Evolutionary conservation across 2,113 vertebrate genomes (phyloP).

Genomic region (Aramus guarauna): DNA sequence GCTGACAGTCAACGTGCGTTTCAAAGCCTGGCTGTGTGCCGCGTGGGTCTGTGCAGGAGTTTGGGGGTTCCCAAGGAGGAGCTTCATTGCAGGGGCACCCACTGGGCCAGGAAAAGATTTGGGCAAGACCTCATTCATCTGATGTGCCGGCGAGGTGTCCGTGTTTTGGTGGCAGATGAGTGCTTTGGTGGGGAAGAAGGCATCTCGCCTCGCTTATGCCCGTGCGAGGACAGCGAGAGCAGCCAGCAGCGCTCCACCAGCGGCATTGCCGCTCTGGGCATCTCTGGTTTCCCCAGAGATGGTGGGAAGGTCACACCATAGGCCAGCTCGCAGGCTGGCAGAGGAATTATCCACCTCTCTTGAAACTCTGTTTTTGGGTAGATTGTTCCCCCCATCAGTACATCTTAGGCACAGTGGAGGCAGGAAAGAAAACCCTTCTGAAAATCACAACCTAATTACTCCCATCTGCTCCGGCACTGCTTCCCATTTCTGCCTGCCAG

Average conservation of each 20-base stretch:
- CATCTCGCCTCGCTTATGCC: not conserved
- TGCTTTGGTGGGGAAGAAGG: not conserved
- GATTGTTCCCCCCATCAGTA: not conserved
- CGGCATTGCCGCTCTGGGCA: accelerated
- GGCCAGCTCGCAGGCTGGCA: not conserved
- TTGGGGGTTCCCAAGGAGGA: not conserved
- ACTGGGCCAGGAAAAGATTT: not conserved
- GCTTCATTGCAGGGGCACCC: not conserved
- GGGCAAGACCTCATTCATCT: not conserved
- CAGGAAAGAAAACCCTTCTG: conserved; percentile 63
- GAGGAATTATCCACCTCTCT: not conserved
- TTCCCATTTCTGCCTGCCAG: conserved; percentile 75
- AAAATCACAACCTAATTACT: conserved; percentile 76
- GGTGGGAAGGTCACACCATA: not conserved
- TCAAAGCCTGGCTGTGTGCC: accelerated
- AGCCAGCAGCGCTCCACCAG: not conserved
- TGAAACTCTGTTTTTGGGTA: not conserved
- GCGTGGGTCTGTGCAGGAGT: accelerated
- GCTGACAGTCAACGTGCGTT: not conserved
- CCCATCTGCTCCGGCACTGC: conserved; percentile 74
- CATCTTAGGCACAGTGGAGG: conserved; percentile 49
- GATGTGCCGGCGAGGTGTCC: accelerated
- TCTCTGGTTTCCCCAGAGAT: not conserved
- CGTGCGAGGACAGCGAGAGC: not conserved
- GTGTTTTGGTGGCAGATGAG: not conserved